phyloP scores from a whole-genome alignment of 2,888 invertebrate species.

The Augochlorella aurata region DNA sequence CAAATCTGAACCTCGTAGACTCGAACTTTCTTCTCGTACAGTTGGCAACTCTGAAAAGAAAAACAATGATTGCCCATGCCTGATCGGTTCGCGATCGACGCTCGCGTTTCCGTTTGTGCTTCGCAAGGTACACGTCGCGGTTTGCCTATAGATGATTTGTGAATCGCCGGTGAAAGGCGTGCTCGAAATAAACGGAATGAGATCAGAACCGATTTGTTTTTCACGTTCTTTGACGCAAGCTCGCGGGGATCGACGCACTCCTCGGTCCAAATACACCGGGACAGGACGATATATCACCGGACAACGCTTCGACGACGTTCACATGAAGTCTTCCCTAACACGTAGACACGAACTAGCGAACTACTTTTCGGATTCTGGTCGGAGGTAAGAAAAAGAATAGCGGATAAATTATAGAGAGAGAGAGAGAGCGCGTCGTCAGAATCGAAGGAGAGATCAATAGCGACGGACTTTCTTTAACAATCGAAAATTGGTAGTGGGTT shows the following conservation, averaged over 20 bases:
- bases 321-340: conserved; percentile 42
- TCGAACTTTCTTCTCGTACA: background rate
- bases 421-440: too few relatives aligned
- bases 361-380: background rate
- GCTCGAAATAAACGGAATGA: conserved; percentile 55
- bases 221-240: conserved; percentile 16
- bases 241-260: background rate
- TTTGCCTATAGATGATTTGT: background rate
- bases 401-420: background rate
- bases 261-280: background rate
- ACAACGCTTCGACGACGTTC: conserved; percentile 6
- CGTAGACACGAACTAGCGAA: background rate
- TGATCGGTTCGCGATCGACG: background rate
- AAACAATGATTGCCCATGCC: background rate
- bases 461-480: background rate
- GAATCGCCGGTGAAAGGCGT: conserved; percentile 53
- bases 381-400: background rate
- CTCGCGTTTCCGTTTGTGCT: background rate
- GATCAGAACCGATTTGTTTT: conserved; percentile 19
- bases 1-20: background rate
- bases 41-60: background rate
- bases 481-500: too few relatives aligned
- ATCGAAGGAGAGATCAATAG: background rate
- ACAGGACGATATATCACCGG: background rate
- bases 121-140: background rate